Conservation (phyloP, 2,113 vertebrate species). For the Zosterops pallidus region DNA sequence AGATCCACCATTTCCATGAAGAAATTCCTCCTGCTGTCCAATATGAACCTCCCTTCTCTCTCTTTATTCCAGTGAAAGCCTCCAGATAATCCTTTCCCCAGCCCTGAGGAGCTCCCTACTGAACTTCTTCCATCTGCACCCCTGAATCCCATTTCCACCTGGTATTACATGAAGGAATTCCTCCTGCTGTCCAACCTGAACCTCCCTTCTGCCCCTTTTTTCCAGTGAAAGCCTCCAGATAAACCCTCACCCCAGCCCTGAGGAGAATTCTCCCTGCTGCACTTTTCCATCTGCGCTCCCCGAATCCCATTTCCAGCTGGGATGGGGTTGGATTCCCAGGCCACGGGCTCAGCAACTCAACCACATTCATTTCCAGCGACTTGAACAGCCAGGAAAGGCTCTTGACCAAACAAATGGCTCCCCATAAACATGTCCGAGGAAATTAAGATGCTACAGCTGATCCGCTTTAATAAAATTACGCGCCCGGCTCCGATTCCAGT, state of each 20-base stretch:
- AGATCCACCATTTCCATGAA: background rate
- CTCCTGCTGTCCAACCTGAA: background rate
- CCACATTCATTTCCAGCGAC: conserved; percentile 3
- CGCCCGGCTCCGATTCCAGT: conserved; percentile 24
- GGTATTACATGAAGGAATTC: background rate
- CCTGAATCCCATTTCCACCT: background rate
- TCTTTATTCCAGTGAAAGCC: background rate
- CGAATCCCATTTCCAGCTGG: background rate
- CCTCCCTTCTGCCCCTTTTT: background rate
- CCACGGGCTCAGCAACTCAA: background rate
- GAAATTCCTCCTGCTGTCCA: background rate
- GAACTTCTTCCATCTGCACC: background rate
- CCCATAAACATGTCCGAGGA: conserved; percentile 68
- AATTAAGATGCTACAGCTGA: conserved; percentile 70
- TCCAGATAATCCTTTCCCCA: too few species aligned
- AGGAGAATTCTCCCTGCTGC: background rate
- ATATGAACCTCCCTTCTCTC: background rate
- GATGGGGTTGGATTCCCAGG: background rate
- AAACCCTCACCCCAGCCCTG: background rate
- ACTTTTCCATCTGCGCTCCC: background rate
- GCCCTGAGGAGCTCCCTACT: background rate
- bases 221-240: background rate
- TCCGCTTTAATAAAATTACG: conserved; percentile 67
- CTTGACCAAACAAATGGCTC: conserved; percentile 55
- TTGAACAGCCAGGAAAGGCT: conserved; percentile 29